Conservation (phyloP, 2,888 invertebrate genomes). For the Ormyrus nitidulus region DNA sequence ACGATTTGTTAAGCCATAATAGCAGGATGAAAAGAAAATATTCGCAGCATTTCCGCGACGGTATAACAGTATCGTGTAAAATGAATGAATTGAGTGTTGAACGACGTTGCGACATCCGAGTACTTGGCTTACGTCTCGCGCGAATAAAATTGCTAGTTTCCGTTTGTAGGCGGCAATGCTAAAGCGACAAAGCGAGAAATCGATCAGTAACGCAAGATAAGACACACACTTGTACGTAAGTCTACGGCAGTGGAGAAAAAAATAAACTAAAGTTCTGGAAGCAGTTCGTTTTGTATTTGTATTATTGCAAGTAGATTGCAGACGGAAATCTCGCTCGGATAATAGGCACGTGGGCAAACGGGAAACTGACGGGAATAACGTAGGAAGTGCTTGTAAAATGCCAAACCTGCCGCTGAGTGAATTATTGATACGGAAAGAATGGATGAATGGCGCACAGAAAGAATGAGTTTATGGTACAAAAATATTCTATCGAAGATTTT, state of each 20-base stretch:
- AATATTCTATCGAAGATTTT: too few species aligned
- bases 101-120: conserved; percentile 1
- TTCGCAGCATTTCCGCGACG: background rate
- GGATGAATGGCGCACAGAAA: too few species aligned
- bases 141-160: conserved; percentile 28
- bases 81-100: background rate
- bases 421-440: too few species aligned
- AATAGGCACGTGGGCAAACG: conserved; percentile 30
- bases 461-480: too few species aligned
- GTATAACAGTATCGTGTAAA: background rate
- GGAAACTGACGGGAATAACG: conserved; percentile 15
- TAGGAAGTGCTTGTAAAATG: background rate
- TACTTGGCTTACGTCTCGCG: background rate
- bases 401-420: too few species aligned
- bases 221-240: background rate
- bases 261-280: conserved; percentile 16
- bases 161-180: conserved; percentile 14
- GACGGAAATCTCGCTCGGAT: too few species aligned
- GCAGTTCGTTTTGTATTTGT: conserved; percentile 7
- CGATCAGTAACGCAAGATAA: conserved; percentile 9
- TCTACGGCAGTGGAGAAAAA: background rate
- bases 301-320: background rate
- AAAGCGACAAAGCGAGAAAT: conserved; percentile 25
- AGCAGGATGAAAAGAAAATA: background rate
- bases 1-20: too few species aligned